These are phyloP conservation scores for Aphelocoma californica DNA, from an alignment of 2,797 vertebrate genomes.

Conservation along the genomic window DNA sequence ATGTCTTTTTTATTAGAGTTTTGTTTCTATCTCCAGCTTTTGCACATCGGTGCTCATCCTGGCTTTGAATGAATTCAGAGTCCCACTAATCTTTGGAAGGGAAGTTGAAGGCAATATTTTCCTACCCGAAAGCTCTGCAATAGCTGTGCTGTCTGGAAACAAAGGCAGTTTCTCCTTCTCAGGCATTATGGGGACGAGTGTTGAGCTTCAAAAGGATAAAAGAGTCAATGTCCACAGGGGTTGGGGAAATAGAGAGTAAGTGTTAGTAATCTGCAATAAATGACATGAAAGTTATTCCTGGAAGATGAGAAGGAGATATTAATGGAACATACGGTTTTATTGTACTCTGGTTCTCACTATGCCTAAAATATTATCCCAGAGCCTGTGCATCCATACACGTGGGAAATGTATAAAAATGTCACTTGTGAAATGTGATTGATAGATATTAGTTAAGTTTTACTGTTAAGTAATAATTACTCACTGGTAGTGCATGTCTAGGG, in stretches of 20 bases:
- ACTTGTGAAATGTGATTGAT: constrained; percentile 8
- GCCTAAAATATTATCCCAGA: not conserved
- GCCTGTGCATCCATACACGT: not conserved
- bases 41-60: constrained; percentile 9
- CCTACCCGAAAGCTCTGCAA: not conserved
- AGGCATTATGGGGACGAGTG: not conserved
- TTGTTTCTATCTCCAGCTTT: not conserved
- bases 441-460: constrained; percentile 50
- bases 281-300: not conserved
- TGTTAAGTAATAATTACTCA: constrained; percentile 51
- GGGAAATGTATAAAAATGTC: not conserved
- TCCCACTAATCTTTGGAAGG: not conserved
- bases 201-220: not conserved
- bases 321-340: not conserved
- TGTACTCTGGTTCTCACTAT: not conserved
- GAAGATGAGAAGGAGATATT: not conserved
- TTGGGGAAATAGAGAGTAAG: not conserved
- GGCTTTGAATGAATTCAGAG: constrained; percentile 22
- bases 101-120: constrained; percentile 24
- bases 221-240: not conserved
- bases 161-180: not conserved
- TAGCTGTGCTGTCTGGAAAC: not conserved
- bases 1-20: not conserved
- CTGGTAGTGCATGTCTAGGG: not conserved
- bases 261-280: not conserved